phyloP scores from a whole-genome alignment of 1,140 invertebrate genomes.

The Caerostris darwini region DNA sequence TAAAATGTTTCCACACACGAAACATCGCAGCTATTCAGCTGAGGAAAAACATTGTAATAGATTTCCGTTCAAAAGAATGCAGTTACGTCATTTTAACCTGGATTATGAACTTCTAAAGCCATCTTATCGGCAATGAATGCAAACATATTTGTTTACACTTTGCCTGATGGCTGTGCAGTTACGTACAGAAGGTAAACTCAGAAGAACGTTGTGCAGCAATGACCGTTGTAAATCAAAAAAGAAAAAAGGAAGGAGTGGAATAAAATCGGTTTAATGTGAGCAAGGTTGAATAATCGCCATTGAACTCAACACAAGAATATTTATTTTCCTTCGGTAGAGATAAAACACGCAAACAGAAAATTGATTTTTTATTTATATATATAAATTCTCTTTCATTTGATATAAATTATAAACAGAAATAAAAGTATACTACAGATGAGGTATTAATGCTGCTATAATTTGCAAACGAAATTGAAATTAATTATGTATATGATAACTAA shows the following conservation, averaged over 20 bases:
- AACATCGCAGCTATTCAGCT: not conserved
- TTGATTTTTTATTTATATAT: no score
- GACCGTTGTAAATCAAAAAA: not conserved
- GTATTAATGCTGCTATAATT: no score
- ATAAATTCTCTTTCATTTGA: no score
- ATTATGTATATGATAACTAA: no score
- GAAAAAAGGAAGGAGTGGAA: not conserved
- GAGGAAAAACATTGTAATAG: not conserved
- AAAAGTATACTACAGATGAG: no score
- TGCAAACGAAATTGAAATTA: no score
- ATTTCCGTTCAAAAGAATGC: not conserved
- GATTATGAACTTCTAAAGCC: slow-evolving; percentile 32
- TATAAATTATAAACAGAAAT: no score
- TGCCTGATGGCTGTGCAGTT: slow-evolving; percentile 27
- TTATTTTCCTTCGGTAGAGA: not conserved
- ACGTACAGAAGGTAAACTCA: not conserved
- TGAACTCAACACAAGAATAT: not conserved
- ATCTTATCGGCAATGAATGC: slow-evolving; percentile 21
- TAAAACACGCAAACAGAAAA: not conserved
- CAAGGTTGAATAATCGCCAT: slow-evolving; percentile 33
- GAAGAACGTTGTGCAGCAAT: not conserved
- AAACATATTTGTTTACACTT: slow-evolving; percentile 37
- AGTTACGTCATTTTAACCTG: slow-evolving; percentile 4
- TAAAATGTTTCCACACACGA: not conserved
- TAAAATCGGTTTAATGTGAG: slow-evolving; percentile 39